A percentile compares a stretch with the other conserved stretches of the same genome.
phyloP scores from a whole-genome alignment of 2,113 vertebrate species.

The Saguinus midas region DNA sequence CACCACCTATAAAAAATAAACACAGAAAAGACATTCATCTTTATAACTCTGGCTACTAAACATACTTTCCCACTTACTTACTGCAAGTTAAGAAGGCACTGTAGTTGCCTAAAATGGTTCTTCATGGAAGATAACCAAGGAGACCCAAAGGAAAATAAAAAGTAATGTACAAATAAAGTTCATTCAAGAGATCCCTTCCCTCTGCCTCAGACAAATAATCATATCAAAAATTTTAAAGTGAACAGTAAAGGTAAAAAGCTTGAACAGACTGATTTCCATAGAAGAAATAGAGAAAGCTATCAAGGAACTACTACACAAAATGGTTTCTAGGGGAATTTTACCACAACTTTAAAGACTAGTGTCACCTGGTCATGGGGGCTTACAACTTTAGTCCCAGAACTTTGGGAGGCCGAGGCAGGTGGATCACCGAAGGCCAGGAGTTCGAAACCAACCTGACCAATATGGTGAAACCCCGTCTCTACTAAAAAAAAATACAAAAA shows the following conservation, averaged over 20 bases:
- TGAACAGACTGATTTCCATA: neutral
- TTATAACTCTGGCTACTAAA: neutral
- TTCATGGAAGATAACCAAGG: neutral
- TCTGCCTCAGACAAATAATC: neutral
- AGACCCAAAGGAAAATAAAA: neutral
- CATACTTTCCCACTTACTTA: neutral
- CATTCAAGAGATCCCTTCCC: neutral
- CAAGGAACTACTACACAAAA: constrained; percentile 18
- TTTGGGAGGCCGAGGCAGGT: too few relatives aligned
- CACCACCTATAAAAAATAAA: constrained; percentile 85
- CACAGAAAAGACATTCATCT: neutral
- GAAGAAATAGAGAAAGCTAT: neutral
- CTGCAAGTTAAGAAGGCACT: neutral
- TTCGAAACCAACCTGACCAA: too few relatives aligned
- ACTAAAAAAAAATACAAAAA: too few relatives aligned
- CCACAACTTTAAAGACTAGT: neutral
- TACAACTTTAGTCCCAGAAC: too few relatives aligned
- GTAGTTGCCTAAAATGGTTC: neutral
- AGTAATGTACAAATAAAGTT: neutral
- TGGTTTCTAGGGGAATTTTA: constrained; percentile 3
- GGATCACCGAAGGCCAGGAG: too few relatives aligned
- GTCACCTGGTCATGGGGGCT: neutral
- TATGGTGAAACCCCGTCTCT: too few relatives aligned
- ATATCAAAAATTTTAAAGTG: neutral
- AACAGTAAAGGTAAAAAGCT: constrained; percentile 9